A percentile compares a stretch with the other conserved stretches of the same genome.
These are phyloP conservation scores for silkworm (Bombyx mori) DNA, from an alignment of 1,140 invertebrate genomes.

Conservation along the genomic window ASM3026992v2 NC_085122.1:5394501-5395000, in stretches of 20 bases:
- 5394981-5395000: too few species aligned
- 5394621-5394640: neutral
- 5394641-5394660: slow-evolving; percentile 6
- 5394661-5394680: slow-evolving; percentile 2
- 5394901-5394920: slow-evolving; percentile 45
- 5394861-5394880: slow-evolving; percentile 34
- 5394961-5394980: slow-evolving; percentile 35
- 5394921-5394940: slow-evolving; percentile 3
- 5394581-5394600: neutral
- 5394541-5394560: slow-evolving; percentile 2
- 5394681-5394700: neutral
- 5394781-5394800: slow-evolving; percentile 5
- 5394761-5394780: slow-evolving; percentile 12
- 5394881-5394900: slow-evolving; percentile 38
- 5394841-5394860: slow-evolving; percentile 33
- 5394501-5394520: neutral
- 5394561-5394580: slow-evolving; percentile 5
- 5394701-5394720: slow-evolving; percentile 1
- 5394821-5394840: slow-evolving; percentile 28
- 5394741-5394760: neutral
- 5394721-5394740: neutral
- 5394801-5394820: neutral
- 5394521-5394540: neutral
- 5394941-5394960: slow-evolving; percentile 31
- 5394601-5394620: neutral